These are phyloP conservation scores for Venusia cambrica DNA, from an alignment of 2,888 invertebrate species.

Conservation along the genomic window DNA sequence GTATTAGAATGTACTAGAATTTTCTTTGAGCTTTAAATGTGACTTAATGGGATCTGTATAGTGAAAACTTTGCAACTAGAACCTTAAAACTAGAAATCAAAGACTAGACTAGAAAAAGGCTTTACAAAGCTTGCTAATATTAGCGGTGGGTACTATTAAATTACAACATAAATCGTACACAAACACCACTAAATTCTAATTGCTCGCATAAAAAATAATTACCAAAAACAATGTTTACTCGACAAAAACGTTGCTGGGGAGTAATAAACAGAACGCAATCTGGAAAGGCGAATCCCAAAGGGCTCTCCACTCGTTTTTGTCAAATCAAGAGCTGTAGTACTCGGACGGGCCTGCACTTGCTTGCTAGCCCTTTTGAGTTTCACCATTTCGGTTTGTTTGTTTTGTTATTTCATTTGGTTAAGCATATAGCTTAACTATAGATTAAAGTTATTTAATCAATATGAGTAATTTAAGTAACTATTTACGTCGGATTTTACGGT, in stretches of 20 bases:
- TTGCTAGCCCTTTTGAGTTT: constrained; percentile 23
- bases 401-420: constrained; percentile 10
- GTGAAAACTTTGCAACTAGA: too few relatives aligned
- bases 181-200: constrained; percentile 21
- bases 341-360: constrained; percentile 21
- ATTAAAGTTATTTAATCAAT: too few relatives aligned
- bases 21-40: too few relatives aligned
- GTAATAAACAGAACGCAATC: constrained; percentile 50
- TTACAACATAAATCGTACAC: constrained; percentile 9
- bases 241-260: constrained; percentile 40
- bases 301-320: constrained; percentile 52
- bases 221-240: constrained; percentile 33
- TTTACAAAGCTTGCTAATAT: too few relatives aligned
- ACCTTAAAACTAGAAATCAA: too few relatives aligned
- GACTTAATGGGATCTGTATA: too few relatives aligned
- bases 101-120: too few relatives aligned
- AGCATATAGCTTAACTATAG: too few relatives aligned
- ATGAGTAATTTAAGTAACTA: too few relatives aligned
- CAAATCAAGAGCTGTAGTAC: constrained; percentile 47
- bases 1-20: too few relatives aligned
- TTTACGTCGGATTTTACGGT: too few relatives aligned
- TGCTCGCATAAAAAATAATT: constrained; percentile 22
- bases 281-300: constrained; percentile 47
- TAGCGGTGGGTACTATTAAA: too few relatives aligned
- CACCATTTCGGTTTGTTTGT: constrained; percentile 14